Conservation (phyloP, 2,797 vertebrate genomes). For the Lepus townsendii region DNA sequence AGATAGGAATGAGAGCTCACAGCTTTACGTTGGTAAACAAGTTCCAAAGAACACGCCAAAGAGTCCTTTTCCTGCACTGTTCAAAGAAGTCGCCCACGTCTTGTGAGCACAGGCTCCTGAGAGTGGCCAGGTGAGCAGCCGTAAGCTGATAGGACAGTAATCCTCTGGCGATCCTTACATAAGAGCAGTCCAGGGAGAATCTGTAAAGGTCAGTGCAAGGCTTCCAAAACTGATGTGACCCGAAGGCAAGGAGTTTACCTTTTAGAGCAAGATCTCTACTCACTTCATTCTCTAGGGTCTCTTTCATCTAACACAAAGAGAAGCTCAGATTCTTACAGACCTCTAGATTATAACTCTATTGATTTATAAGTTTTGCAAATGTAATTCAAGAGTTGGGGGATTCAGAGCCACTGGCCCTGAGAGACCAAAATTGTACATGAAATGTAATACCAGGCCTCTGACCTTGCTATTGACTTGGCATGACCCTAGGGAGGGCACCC, state of each 20-base stretch:
- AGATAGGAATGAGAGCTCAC: too few species aligned
- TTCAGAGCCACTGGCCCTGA: background rate
- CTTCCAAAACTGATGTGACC: constrained; percentile 42
- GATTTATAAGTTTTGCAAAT: background rate
- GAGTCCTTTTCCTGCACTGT: background rate
- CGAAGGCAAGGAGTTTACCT: constrained; percentile 21
- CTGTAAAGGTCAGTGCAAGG: constrained; percentile 29
- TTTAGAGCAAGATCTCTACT: background rate
- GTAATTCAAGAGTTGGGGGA: background rate
- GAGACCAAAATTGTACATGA: background rate
- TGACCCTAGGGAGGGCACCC: background rate
- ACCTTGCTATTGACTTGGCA: background rate
- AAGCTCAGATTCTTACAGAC: background rate
- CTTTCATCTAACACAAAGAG: background rate
- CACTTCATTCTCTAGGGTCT: background rate
- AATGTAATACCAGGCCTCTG: background rate
- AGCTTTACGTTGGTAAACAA: background rate
- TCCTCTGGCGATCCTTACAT: background rate
- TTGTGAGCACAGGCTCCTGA: background rate
- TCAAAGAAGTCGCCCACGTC: background rate
- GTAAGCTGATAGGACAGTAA: constrained; percentile 6
- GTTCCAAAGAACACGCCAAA: background rate
- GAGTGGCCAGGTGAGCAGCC: background rate
- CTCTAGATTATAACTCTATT: background rate
- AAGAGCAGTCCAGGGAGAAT: background rate